phyloP scores from a whole-genome alignment of 2,888 invertebrate genomes.

The Camponotus fellah region DNA sequence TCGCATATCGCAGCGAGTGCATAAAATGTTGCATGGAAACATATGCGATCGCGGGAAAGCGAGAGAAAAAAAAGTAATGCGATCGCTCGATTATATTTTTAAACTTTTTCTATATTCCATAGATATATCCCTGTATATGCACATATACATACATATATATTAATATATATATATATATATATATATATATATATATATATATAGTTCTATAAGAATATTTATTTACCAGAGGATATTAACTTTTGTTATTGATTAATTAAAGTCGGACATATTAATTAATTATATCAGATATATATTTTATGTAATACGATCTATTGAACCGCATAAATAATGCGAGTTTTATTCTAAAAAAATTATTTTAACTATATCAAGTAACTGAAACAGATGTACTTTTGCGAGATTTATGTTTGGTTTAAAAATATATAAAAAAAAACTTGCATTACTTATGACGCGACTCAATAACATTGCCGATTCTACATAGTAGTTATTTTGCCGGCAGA shows the following conservation, averaged over 20 bases:
- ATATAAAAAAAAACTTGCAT: slow-evolving; percentile 13
- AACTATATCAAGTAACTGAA: neutral
- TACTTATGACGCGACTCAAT: slow-evolving; percentile 50
- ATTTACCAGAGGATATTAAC: neutral
- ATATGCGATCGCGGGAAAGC: neutral
- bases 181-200: neutral
- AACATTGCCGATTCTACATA: slow-evolving; percentile 53
- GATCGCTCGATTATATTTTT: neutral
- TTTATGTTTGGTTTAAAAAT: neutral
- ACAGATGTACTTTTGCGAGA: neutral
- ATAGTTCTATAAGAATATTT: slow-evolving; percentile 3
- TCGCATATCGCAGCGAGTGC: slow-evolving; percentile 25
- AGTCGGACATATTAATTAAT: slow-evolving; percentile 9
- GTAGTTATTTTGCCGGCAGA: slow-evolving; percentile 58
- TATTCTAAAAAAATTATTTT: neutral
- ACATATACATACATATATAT: neutral
- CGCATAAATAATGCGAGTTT: slow-evolving; percentile 48
- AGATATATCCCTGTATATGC: neutral
- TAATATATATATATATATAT: slow-evolving; percentile 1
- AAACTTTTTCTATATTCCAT: neutral
- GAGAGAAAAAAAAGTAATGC: slow-evolving; percentile 28
- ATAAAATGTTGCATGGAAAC: slow-evolving; percentile 16
- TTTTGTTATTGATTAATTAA: slow-evolving; percentile 5
- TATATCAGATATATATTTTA: slow-evolving; percentile 45
- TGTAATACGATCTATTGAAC: slow-evolving; percentile 52